phyloP scores from a whole-genome alignment of 2,113 vertebrate genomes.

The Lagenorhynchus albirostris region DNA sequence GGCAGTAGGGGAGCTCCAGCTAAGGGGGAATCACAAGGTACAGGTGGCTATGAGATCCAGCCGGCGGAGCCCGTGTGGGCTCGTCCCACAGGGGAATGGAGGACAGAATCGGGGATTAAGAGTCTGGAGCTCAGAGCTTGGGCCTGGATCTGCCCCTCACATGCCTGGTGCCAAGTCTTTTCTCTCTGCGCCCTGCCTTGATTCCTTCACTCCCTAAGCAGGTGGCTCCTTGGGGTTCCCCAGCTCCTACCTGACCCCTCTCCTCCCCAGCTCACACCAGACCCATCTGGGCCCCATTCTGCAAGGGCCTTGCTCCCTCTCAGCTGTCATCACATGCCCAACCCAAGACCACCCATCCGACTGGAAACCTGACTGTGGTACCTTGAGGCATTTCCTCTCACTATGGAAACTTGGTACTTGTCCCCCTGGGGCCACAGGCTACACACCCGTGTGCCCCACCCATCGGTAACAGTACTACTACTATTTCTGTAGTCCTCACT shows the following conservation, averaged over 20 bases:
- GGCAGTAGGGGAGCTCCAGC: background rate
- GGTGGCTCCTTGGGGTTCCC: background rate
- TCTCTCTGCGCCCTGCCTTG: background rate
- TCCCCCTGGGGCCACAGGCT: rapidly evolving
- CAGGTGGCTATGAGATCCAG: background rate
- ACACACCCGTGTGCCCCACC: background rate
- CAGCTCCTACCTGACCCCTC: background rate
- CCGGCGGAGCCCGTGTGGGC: background rate
- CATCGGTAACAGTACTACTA: rapidly evolving
- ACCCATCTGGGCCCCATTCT: background rate
- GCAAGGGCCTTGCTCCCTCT: background rate
- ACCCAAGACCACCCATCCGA: no score
- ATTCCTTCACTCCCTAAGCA: background rate
- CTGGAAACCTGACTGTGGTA: background rate
- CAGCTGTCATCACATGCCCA: background rate
- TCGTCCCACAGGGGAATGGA: background rate
- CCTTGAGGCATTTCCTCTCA: background rate
- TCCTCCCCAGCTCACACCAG: background rate
- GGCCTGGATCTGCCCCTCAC: background rate
- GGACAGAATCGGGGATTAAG: background rate
- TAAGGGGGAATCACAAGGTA: background rate
- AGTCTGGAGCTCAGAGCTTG: no score
- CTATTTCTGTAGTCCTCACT: background rate
- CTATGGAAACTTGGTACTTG: background rate
- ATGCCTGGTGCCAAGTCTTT: background rate